Evolutionary conservation across 2,113 vertebrate species (phyloP).

Genomic region (Dromaius novaehollandiae): DNA sequence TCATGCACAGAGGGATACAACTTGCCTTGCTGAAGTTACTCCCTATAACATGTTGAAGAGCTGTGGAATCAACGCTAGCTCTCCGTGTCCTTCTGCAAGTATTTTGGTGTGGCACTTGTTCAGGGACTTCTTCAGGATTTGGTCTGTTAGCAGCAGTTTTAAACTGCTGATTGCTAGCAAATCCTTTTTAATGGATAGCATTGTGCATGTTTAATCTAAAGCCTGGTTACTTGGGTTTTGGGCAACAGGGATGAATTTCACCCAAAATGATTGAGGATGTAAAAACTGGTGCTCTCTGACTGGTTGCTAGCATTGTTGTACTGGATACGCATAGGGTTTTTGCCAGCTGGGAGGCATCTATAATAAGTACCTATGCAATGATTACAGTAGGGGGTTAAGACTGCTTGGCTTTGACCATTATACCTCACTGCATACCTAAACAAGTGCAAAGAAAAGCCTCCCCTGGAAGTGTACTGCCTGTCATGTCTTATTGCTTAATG

Average conservation of each 20-base stretch:
- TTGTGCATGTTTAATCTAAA: neutral
- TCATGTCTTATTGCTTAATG: conserved; percentile 32
- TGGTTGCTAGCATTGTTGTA: neutral
- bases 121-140: neutral
- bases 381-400: neutral
- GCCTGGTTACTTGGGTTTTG: neutral
- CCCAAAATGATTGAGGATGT: neutral
- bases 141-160: neutral
- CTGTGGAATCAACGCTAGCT: neutral
- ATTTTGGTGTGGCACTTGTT: neutral
- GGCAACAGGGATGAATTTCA: neutral
- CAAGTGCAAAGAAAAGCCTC: neutral
- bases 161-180: neutral
- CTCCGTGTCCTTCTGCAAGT: neutral
- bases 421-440: neutral
- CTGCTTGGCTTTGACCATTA: neutral
- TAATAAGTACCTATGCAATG: neutral
- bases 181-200: neutral
- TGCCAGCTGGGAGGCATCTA: neutral
- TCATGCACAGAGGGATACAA: neutral
- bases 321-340: neutral
- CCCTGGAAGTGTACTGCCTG: neutral
- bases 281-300: neutral
- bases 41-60: neutral
- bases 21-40: neutral